Base-by-base conservation (phyloP, 1,140 invertebrate genomes). In the Drosophila rhopaloa region DNA sequence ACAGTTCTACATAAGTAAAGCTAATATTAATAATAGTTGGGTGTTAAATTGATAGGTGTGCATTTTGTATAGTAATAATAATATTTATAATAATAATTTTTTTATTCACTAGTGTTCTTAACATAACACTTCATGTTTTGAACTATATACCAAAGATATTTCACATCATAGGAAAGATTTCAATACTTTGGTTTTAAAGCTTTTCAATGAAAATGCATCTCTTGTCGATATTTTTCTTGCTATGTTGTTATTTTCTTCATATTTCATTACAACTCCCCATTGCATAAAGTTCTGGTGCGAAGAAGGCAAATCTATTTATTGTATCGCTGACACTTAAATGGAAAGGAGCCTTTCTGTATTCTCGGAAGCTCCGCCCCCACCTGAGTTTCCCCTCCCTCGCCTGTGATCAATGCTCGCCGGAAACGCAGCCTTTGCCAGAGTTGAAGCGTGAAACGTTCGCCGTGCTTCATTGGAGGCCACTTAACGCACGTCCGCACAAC, bases 401-500 rank as follows among this genome's bases (percentile, higher is more conserved):
- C 58, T 47, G 43, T 27, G 9, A 29, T 65, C 56, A 63, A 44
- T 43, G 16, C 10, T 16, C 56, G n/a, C 6, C 37, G 27, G 13
- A 16, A 14, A n/a, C 24, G 6, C 4, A 13, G 24, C 35, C 38
- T n/a, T 24, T 61, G 56, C 9, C 43, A 46, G 43, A 71, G 72
- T 29, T 79, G 57, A 61, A 82, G 66, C 76, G 56, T 86, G 40
- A 82, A 83, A 32, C 51, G 63, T 61, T 88, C 75, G 60, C 47
- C 60, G 48, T 71, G 81, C 74, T 85, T 71, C 81, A 78, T 78
- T 85, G 81, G 63, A 67, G 51, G 57, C 76, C 79, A 76, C 58
- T 82, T 76, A 57, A 82, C 79, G 82, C 82, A 86, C 82, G 82
- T 86, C 62, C 81, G 83, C 70, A 71, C 79, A 82, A 66, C 32